These are phyloP conservation scores for Artibeus lituratus DNA, from an alignment of 2,797 vertebrate species.

Conservation along the genomic window DNA sequence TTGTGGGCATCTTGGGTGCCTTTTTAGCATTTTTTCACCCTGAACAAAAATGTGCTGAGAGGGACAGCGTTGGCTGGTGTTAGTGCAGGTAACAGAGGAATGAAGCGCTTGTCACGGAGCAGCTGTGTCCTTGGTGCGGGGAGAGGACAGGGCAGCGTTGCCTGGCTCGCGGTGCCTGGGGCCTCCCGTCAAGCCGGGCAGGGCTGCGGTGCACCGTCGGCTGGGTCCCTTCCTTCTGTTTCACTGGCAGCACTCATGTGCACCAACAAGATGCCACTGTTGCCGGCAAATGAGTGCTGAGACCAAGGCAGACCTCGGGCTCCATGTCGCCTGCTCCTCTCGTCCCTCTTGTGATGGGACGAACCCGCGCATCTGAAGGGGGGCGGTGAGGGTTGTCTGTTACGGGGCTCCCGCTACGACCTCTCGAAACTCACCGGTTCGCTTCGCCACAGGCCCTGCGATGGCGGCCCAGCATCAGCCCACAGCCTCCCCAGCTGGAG, in stretches of 20 bases:
- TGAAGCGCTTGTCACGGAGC: fast-evolving
- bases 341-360: fast-evolving
- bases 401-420: not conserved
- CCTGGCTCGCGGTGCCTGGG: not conserved
- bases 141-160: fast-evolving
- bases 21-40: not conserved
- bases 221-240: not conserved
- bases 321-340: fast-evolving
- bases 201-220: not conserved
- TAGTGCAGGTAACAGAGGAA: fast-evolving
- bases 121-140: fast-evolving
- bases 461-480: not conserved
- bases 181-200: not conserved
- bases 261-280: fast-evolving
- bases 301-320: not conserved
- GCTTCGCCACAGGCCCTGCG: fast-evolving
- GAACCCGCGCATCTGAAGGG: fast-evolving
- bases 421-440: too few species aligned
- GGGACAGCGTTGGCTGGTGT: not conserved
- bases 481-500: not conserved
- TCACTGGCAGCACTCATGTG: not conserved
- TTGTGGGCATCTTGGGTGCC: not conserved
- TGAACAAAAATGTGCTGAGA: not conserved
- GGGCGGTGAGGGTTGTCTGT: fast-evolving
- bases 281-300: not conserved